These are phyloP conservation scores for Bacillus rossius DNA, from an alignment of 1,140 invertebrate genomes.

Conservation along the genomic window DNA sequence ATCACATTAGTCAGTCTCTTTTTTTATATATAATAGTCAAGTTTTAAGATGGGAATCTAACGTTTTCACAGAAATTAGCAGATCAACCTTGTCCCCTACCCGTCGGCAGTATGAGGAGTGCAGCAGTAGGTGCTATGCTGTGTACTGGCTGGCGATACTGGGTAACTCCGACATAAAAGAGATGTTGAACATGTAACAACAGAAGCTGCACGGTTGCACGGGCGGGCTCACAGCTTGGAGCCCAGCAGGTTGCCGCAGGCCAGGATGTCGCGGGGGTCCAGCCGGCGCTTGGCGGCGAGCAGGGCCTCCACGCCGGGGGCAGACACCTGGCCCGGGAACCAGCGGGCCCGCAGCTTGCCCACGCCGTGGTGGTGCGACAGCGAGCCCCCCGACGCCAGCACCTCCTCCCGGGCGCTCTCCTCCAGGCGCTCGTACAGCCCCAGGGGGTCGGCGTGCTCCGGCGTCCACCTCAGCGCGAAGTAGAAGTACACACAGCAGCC, in stretches of 20 bases:
- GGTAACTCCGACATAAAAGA: no score
- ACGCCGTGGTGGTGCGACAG: conserved; percentile 96
- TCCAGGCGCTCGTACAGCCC: conserved; percentile 80
- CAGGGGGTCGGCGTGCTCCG: conserved; percentile 56
- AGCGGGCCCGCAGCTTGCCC: conserved; percentile 75
- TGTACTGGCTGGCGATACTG: no score
- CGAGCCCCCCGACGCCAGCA: conserved; percentile 67
- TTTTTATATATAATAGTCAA: no score
- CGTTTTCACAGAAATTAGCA: no score
- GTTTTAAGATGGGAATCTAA: no score
- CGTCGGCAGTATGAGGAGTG: no score
- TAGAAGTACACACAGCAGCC: conserved; percentile 99
- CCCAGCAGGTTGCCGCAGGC: conserved; percentile 70
- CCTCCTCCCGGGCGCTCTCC: conserved; percentile 82
- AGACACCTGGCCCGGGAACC: conserved; percentile 69
- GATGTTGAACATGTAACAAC: no score
- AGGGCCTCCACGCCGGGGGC: conserved; percentile 67
- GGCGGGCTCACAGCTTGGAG: neutral
- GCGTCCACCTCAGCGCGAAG: conserved; percentile 81
- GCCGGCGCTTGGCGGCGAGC: conserved; percentile 70
- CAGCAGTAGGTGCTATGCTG: no score
- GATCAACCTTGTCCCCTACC: no score
- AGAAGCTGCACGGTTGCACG: no score
- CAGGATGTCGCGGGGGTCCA: conserved; percentile 95
- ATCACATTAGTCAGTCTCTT: no score